Conservation (phyloP, 2,888 invertebrate species). For the Nomada ruficornis region DNA sequence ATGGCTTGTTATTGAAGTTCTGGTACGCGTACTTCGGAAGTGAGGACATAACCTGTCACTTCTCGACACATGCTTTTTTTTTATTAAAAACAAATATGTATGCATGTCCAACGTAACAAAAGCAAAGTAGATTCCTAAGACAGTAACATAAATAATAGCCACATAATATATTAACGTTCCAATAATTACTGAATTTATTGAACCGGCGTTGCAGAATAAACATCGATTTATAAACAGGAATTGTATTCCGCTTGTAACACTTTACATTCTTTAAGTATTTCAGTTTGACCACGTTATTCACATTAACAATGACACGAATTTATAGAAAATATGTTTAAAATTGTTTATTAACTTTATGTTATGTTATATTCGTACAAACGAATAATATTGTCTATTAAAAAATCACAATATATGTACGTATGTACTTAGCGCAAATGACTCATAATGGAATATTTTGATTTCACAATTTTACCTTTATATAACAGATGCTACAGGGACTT, state of each 20-base stretch:
- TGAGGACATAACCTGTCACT: slow-evolving; percentile 47
- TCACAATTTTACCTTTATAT: background rate
- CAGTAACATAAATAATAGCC: background rate
- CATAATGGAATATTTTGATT: background rate
- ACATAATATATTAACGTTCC: background rate
- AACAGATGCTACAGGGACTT: slow-evolving; percentile 62
- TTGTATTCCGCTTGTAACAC: background rate
- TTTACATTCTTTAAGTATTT: background rate
- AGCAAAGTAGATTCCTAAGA: too few species aligned
- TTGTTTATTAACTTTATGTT: slow-evolving; percentile 8
- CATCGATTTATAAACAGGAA: background rate
- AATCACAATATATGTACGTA: background rate
- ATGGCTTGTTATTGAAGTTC: background rate
- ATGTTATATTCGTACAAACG: background rate
- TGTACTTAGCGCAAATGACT: background rate
- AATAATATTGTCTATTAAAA: background rate
- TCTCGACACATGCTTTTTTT: slow-evolving; percentile 32
- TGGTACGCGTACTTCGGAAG: background rate
- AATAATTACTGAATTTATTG: background rate
- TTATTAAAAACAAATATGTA: too few species aligned
- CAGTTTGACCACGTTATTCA: background rate
- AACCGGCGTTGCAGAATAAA: background rate
- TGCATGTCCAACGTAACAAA: too few species aligned
- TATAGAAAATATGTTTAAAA: slow-evolving; percentile 9
- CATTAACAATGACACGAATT: background rate